Evolutionary conservation across 1,140 invertebrate genomes (phyloP).

Genomic region (Meloidogyne exigua): DNA sequence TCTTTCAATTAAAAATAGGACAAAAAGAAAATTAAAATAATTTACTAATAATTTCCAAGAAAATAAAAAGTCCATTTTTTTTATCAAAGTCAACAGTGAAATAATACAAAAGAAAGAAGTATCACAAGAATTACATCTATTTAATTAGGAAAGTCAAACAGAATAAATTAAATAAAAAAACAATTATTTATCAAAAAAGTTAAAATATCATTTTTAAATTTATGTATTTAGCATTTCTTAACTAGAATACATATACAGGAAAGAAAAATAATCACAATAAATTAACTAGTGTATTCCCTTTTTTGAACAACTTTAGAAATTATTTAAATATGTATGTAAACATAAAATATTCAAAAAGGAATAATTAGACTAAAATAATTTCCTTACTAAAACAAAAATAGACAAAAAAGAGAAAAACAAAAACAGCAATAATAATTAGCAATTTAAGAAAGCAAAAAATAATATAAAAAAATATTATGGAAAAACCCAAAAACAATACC

Average conservation of each 20-base stretch:
- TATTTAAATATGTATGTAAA: no score
- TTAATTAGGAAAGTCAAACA: neutral
- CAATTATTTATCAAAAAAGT: no score
- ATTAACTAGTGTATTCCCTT: no score
- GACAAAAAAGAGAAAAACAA: neutral
- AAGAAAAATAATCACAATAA: conserved; percentile 5
- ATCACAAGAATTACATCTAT: neutral
- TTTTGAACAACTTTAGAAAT: no score
- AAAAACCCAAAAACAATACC: neutral
- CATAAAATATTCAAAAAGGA: neutral
- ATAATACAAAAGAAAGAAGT: neutral
- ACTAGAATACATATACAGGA: no score
- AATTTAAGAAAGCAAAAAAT: neutral
- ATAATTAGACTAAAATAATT: neutral
- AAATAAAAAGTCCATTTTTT: neutral
- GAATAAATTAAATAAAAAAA: no score
- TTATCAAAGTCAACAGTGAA: neutral
- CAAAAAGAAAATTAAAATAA: neutral
- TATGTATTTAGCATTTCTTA: no score
- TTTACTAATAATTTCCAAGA: no score
- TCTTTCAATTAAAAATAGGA: neutral
- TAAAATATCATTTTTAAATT: neutral
- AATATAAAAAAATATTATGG: neutral
- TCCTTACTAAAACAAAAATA: neutral
- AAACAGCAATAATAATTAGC: neutral